These are phyloP conservation scores for Amphipoea lucens DNA, from an alignment of 2,888 invertebrate genomes.

Conservation along the genomic window DNA sequence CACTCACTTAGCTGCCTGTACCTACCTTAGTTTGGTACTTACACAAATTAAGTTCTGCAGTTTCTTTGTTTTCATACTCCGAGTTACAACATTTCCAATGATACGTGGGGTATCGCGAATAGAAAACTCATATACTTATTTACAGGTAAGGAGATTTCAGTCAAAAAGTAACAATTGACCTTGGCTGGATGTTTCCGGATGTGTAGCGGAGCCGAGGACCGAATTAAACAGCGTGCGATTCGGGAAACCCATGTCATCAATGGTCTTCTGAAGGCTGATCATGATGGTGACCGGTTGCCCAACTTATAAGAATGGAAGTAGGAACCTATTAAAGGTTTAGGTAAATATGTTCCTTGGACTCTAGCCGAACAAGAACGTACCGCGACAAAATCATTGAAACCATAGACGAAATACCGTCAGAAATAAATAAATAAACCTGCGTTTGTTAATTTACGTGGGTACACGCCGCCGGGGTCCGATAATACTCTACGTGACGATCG, in stretches of 20 bases:
- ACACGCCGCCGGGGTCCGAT: conserved; percentile 22
- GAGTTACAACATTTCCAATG: neutral
- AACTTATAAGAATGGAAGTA: neutral
- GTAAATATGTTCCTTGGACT: neutral
- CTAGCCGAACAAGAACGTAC: neutral
- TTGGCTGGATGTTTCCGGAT: neutral
- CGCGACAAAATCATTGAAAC: conserved; percentile 2
- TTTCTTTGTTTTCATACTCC: conserved; percentile 1
- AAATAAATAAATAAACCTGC: conserved; percentile 38
- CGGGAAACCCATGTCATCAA: neutral
- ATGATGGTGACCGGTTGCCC: neutral
- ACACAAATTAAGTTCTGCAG: conserved; percentile 1
- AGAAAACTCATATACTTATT: neutral
- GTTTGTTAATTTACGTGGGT: conserved; percentile 23
- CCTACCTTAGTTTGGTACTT: neutral
- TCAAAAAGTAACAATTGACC: neutral
- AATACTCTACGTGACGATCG: conserved; percentile 51
- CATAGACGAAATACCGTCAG: neutral
- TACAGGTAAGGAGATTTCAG: neutral
- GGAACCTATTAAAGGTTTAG: neutral
- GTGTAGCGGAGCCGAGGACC: neutral
- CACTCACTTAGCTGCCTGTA: neutral
- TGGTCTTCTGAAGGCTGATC: neutral
- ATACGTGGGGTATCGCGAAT: too few species aligned
- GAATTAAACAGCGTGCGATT: neutral